Base-by-base conservation (phyloP, 2,797 vertebrate genomes). In the Limnodromus scolopaceus region DNA sequence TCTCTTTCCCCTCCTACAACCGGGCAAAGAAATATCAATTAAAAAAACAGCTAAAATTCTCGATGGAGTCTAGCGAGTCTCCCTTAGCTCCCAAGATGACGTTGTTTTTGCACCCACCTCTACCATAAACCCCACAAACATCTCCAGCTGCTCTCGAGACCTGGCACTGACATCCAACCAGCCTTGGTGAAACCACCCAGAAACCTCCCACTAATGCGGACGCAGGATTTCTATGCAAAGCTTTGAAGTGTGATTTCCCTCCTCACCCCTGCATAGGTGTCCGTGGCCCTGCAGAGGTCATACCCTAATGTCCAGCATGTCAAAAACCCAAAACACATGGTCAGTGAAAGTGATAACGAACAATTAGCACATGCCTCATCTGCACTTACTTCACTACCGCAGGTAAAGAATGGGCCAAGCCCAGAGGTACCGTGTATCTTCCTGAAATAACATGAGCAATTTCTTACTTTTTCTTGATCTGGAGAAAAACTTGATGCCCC, bases 401-500 rank as follows among this genome's bases (percentile, higher is more conserved):
- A 94, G 88, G 95, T 20, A 93, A 94, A 94, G 91, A 76, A 94
- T 96, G 95, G 89, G 92, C 86, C 93, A 96, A 95, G 93, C 95
- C 94, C 95, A 96, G 94, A 83, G 94, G 94, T 94, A 97, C 96
- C 1, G 95, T 95, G 82, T 92, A 96, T 96, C 97, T 95, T 97
- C 91, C 95, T 93, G 94, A 93, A 96, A 96, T 95, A 92, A 97
- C 34, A 97, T 95, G 94, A 96, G 93, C 95, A 94, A 65, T 89
- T 97, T 94, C 99, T 99, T 98, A 99, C 99, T 99, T 99, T 99
- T 99, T 97, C 98, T 99, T 97, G 98, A 98, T 96, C 99, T 99
- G 96, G 99, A 99, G 98, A 99, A 99, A 97, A 99, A 98, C 98
- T 99, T 99, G 97, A 99, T 99, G 98, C 99, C 98, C 49, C 98